A percentile compares a stretch with the other conserved stretches of the same genome.
phyloP scores from a whole-genome alignment of 2,888 invertebrate species.

The Andrena trimmerana region DNA sequence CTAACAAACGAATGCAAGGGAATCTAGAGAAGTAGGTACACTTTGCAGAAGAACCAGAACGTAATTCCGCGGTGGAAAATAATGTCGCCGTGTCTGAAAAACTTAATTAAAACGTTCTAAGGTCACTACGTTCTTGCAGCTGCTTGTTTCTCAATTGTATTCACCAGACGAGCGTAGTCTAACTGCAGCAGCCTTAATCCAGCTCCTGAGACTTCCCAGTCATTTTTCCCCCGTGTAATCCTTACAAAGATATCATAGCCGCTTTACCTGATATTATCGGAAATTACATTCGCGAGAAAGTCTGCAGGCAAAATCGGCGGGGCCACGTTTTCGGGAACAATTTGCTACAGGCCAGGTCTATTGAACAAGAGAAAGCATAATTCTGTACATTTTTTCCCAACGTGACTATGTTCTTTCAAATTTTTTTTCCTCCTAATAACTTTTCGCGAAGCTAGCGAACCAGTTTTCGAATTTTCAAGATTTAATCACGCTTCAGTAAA shows the following conservation, averaged over 20 bases:
- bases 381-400: neutral
- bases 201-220: conserved; percentile 1
- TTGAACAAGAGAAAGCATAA: neutral
- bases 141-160: conserved; percentile 34
- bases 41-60: neutral
- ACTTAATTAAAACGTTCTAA: conserved; percentile 46
- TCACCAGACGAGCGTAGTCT: conserved; percentile 20
- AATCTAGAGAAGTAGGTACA: neutral
- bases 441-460: neutral
- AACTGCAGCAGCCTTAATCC: conserved; percentile 39
- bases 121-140: conserved; percentile 30
- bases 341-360: neutral
- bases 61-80: conserved; percentile 15
- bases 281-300: neutral
- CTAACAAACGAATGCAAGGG: conserved; percentile 3
- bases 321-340: neutral
- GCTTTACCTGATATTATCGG: neutral
- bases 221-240: conserved; percentile 22
- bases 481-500: neutral
- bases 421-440: neutral
- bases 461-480: neutral
- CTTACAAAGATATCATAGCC: conserved; percentile 8
- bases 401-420: neutral
- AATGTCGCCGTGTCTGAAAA: conserved; percentile 20
- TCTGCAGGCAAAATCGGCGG: too few species aligned